A percentile compares a stretch with the other conserved stretches of the same genome.
phyloP scores from a whole-genome alignment of 2,797 vertebrate species.

The Oreonectes daqikongensis region DNA sequence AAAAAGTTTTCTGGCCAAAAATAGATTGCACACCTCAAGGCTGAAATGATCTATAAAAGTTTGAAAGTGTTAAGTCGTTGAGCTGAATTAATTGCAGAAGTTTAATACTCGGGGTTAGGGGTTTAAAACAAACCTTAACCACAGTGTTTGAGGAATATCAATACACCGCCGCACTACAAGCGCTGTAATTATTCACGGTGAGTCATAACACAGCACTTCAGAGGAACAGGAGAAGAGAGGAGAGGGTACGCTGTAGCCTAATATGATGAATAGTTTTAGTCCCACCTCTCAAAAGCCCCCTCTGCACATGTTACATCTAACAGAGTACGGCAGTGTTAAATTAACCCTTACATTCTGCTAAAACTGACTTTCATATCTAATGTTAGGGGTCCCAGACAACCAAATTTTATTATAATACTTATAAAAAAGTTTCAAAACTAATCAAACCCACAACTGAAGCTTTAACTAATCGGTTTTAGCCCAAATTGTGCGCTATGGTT shows the following conservation, averaged over 20 bases:
- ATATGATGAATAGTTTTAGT: neutral
- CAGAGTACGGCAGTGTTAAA: neutral
- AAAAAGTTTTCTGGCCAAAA: neutral
- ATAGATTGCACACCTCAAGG: neutral
- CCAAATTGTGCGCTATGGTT: neutral
- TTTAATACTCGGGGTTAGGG: neutral
- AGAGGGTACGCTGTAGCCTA: neutral
- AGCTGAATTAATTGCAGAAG: neutral
- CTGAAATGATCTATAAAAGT: neutral
- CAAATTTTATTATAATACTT: neutral
- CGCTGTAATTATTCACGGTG: neutral
- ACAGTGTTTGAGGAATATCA: neutral
- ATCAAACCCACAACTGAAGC: neutral
- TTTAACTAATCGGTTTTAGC: too few relatives aligned
- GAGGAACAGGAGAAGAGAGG: neutral
- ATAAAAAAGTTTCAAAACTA: neutral
- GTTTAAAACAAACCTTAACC: slow-evolving; percentile 5
- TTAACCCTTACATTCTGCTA: neutral
- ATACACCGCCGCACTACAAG: neutral
- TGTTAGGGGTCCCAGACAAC: neutral
- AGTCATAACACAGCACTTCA: neutral
- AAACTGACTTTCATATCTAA: neutral
- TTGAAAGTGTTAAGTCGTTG: neutral
- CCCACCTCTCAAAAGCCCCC: neutral
- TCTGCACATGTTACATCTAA: neutral